phyloP scores from a whole-genome alignment of 2,888 invertebrate species.

The Ypsolopha scabrella region DNA sequence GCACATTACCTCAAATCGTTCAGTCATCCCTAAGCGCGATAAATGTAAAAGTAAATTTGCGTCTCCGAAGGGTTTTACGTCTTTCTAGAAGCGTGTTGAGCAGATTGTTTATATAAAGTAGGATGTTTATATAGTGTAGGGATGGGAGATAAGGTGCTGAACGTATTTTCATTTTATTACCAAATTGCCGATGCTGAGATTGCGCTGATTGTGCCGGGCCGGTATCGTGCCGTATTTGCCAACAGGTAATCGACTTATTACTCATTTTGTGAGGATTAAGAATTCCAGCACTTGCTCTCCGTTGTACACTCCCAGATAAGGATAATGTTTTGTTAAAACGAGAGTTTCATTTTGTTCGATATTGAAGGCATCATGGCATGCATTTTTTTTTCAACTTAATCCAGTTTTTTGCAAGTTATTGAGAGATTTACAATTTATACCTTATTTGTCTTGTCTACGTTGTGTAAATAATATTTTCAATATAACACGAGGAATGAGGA shows the following conservation, averaged over 20 bases:
- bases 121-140: conserved; percentile 55
- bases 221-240: conserved; percentile 56
- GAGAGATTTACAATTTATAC: too few relatives aligned
- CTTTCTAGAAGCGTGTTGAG: too few relatives aligned
- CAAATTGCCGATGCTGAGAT: conserved; percentile 69
- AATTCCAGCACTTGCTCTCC: conserved; percentile 34
- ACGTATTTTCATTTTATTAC: conserved; percentile 71
- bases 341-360: too few relatives aligned
- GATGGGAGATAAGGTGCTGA: conserved; percentile 50
- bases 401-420: too few relatives aligned
- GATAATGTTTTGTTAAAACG: too few relatives aligned
- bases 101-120: conserved; percentile 3
- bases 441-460: too few relatives aligned
- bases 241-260: conserved; percentile 54
- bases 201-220: conserved; percentile 40
- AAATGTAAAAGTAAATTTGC: background rate
- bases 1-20: background rate
- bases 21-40: background rate
- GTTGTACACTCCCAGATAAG: too few relatives aligned
- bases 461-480: too few relatives aligned
- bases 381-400: too few relatives aligned
- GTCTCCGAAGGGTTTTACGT: too few relatives aligned
- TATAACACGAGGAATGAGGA: too few relatives aligned
- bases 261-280: conserved; percentile 39
- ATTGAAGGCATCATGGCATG: too few relatives aligned